Conservation (phyloP, 2,888 invertebrate species). For the Drosophila suboccidentalis region DNA sequence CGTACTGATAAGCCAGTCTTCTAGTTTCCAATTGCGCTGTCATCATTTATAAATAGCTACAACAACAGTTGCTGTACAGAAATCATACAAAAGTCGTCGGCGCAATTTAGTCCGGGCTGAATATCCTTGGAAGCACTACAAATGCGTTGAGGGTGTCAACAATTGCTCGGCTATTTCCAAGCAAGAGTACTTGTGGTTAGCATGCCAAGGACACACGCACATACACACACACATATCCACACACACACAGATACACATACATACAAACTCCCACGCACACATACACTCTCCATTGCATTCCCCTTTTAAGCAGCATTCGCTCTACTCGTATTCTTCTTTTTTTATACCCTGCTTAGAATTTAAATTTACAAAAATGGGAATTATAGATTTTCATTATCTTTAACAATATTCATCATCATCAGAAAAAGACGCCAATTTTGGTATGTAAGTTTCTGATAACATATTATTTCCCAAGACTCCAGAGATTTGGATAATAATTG, state of each 20-base stretch:
- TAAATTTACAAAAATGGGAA: neutral
- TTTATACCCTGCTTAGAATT: neutral
- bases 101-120: conserved; percentile 34
- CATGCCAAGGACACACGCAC: conserved; percentile 62
- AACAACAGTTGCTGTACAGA: conserved; percentile 40
- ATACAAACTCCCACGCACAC: neutral
- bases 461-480: too few relatives aligned
- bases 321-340: conserved; percentile 8
- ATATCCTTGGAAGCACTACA: conserved; percentile 72
- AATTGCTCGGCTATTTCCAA: conserved; percentile 42
- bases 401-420: too few relatives aligned
- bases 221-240: conserved; percentile 1
- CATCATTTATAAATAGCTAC: conserved; percentile 49
- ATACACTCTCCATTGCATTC: neutral
- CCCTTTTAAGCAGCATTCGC: conserved; percentile 16
- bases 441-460: neutral
- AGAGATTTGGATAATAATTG: too few relatives aligned
- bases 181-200: conserved; percentile 56
- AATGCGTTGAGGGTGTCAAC: conserved; percentile 60
- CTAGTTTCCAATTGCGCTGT: conserved; percentile 10
- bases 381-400: too few relatives aligned
- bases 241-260: conserved; percentile 1
- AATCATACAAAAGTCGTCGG: conserved; percentile 66
- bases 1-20: conserved; percentile 1
- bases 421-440: neutral